These are phyloP conservation scores for Parasteatoda tepidariorum DNA, from an alignment of 1,140 invertebrate species.

Conservation along the genomic window DNA sequence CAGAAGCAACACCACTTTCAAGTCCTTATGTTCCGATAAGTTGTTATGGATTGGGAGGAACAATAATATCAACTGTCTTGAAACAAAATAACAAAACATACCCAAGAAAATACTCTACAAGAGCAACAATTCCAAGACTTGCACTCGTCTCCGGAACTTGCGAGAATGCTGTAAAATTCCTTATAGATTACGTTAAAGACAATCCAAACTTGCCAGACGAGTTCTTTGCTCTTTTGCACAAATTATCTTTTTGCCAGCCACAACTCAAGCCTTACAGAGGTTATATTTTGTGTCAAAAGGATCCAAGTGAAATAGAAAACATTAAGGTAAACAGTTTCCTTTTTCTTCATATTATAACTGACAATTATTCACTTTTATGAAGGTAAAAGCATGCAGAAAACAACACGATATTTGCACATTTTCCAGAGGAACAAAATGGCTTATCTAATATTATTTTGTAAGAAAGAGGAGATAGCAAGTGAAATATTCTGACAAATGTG, in stretches of 20 bases:
- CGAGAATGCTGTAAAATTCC: not conserved
- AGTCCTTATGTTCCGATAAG: slow-evolving; percentile 90
- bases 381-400: too few species aligned
- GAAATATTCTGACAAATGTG: too few species aligned
- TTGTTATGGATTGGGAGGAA: slow-evolving; percentile 97
- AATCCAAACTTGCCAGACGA: not conserved
- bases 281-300: not conserved
- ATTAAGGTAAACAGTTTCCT: slow-evolving; percentile 1
- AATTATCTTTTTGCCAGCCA: not conserved
- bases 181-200: not conserved
- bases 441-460: too few species aligned
- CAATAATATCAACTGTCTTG: slow-evolving; percentile 91
- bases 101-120: not conserved
- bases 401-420: too few species aligned
- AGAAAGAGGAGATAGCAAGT: too few species aligned
- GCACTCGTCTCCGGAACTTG: not conserved
- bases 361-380: too few species aligned
- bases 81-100: slow-evolving; percentile 72
- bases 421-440: too few species aligned
- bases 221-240: slow-evolving; percentile 10
- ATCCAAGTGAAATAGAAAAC: not conserved
- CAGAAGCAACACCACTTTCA: slow-evolving; percentile 73
- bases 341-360: too few species aligned
- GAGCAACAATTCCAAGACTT: not conserved
- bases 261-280: not conserved